Evolutionary conservation across 2,888 invertebrate genomes (phyloP).

Genomic region (Merodon equestris): DNA sequence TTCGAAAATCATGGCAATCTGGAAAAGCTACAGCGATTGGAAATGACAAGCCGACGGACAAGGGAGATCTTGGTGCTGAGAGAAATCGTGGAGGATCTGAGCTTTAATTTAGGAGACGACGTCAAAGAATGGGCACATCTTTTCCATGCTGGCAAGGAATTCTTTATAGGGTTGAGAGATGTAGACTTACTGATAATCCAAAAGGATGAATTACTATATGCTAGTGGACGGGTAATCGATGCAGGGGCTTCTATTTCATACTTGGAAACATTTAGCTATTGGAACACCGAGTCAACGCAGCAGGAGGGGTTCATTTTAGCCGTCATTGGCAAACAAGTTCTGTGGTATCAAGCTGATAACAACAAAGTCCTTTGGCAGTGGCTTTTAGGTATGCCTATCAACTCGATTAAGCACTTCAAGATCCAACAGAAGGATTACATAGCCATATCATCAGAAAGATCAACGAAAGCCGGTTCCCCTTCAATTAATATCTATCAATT

Average conservation of each 20-base stretch:
- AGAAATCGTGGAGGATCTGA: constrained; percentile 74
- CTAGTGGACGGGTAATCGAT: constrained; percentile 57
- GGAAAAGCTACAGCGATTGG: constrained; percentile 72
- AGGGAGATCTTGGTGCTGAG: constrained; percentile 74
- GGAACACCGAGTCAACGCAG: constrained; percentile 71
- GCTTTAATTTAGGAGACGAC: constrained; percentile 72
- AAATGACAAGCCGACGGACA: constrained; percentile 73
- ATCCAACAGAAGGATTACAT: constrained; percentile 72
- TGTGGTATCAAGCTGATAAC: constrained; percentile 73
- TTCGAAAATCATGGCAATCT: constrained; percentile 70
- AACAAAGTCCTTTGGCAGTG: constrained; percentile 73
- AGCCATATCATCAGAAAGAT: constrained; percentile 70
- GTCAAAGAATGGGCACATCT: constrained; percentile 75
- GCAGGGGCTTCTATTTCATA: constrained; percentile 68
- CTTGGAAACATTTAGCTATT: constrained; percentile 72
- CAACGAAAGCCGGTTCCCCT: constrained; percentile 53
- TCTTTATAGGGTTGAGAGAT: constrained; percentile 73
- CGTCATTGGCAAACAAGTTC: constrained; percentile 70
- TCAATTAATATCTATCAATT: constrained; percentile 75
- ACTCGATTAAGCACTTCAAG: constrained; percentile 71
- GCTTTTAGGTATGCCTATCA: constrained; percentile 71
- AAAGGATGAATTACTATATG: constrained; percentile 63
- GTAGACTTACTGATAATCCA: constrained; percentile 71
- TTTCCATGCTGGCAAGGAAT: constrained; percentile 71
- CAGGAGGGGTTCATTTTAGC: constrained; percentile 73